A percentile compares a stretch with the other conserved stretches of the same genome.
phyloP scores from a whole-genome alignment of 2,888 invertebrate species.

The Poecilobothrus nobilitatus region DNA sequence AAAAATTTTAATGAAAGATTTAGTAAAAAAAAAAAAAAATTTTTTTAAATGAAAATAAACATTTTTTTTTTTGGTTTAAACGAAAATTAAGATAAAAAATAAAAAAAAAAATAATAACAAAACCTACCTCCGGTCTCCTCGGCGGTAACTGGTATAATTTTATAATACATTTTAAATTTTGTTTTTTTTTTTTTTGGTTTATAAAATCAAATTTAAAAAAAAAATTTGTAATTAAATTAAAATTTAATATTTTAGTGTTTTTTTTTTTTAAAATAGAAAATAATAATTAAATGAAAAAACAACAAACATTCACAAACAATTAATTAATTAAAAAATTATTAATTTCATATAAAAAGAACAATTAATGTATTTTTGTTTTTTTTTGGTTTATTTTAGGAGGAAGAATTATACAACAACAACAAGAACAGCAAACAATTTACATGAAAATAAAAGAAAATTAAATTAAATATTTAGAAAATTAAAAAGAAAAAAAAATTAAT shows the following conservation, averaged over 20 bases:
- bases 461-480: not conserved
- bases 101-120: conserved; percentile 23
- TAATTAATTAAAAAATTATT: too few relatives aligned
- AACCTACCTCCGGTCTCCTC: conserved; percentile 83
- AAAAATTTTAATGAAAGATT: too few relatives aligned
- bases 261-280: not conserved
- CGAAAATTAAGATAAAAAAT: conserved; percentile 17
- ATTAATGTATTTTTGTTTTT: not conserved
- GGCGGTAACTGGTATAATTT: conserved; percentile 60
- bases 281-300: not conserved
- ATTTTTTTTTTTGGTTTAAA: conserved; percentile 16
- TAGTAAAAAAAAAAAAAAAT: too few relatives aligned
- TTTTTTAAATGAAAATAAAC: too few relatives aligned
- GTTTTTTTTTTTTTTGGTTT: too few relatives aligned
- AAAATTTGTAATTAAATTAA: not conserved
- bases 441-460: conserved; percentile 25
- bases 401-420: conserved; percentile 21
- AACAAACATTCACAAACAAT: not conserved
- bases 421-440: conserved; percentile 24
- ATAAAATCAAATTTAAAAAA: too few relatives aligned
- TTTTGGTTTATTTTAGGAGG: not conserved
- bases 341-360: too few relatives aligned
- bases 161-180: not conserved
- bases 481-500: not conserved
- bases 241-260: not conserved